Evolutionary conservation across 1,140 invertebrate genomes (phyloP).

Genomic region (Araneus ventricosus): DNA sequence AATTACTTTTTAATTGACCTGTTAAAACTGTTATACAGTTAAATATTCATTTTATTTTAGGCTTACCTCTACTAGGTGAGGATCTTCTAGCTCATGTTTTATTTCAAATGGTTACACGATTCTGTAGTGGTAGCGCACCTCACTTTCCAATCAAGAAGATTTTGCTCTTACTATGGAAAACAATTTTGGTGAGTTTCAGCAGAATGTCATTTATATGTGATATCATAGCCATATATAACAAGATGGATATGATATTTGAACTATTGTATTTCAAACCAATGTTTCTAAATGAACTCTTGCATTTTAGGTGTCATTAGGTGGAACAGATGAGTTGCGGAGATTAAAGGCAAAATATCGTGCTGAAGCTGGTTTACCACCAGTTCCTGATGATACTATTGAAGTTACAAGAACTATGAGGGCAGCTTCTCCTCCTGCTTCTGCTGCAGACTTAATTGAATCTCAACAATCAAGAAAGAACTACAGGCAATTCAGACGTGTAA

Average conservation of each 20-base stretch:
- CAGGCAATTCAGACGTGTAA: constrained; percentile 84
- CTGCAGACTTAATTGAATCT: constrained; percentile 93
- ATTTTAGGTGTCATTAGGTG: constrained; percentile 89
- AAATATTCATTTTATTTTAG: constrained; percentile 77
- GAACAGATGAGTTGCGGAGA: constrained; percentile 89
- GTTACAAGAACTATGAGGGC: constrained; percentile 95
- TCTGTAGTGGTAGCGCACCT: constrained; percentile 95
- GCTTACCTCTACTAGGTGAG: constrained; percentile 83
- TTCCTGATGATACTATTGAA: constrained; percentile 95
- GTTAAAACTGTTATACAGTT: background rate
- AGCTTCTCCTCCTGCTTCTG: constrained; percentile 95
- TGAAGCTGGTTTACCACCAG: constrained; percentile 86
- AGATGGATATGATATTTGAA: background rate
- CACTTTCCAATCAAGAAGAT: constrained; percentile 99
- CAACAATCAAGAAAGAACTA: constrained; percentile 88
- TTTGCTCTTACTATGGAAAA: constrained; percentile 96
- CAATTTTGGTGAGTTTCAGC: constrained; percentile 85
- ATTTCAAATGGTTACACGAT: constrained; percentile 95
- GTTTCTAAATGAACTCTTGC: background rate
- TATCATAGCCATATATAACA: background rate
- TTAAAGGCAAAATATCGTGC: constrained; percentile 88
- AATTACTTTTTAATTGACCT: background rate
- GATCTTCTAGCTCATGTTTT: constrained; percentile 93
- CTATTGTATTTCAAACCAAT: background rate
- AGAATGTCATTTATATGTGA: background rate